Evolutionary conservation across 2,888 invertebrate species (phyloP), one percentile per base, ranked within the genome.

Genomic region (Tenthredo notha): DNA sequence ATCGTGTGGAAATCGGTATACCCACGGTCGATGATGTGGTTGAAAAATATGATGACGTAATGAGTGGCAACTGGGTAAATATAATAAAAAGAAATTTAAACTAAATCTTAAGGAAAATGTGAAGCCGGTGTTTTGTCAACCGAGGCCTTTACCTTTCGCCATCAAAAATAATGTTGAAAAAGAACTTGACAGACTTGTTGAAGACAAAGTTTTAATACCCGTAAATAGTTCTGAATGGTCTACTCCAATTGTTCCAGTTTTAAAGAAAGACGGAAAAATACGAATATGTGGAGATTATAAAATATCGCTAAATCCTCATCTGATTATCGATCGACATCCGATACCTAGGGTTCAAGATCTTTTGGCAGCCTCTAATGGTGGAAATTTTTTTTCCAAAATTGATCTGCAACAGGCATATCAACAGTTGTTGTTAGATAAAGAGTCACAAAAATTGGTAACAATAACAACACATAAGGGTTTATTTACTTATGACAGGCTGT

Each of bases 201-300:
- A n/a, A 18, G n/a, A n/a, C 6, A n/a, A 7, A n/a, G n/a, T 54
- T 54, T 0, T n/a, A 7, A 7, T 54, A 12, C 86, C 87, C 65
- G 87, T 90, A 25, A 87, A 88, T 25, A 84, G 77, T 84, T 85
- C 86, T 29, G 87, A 88, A 5, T 91, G 90, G 90, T 90, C 87
- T 18, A 90, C 90, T 25, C 90, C 91, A 2, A 85, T 91, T 18
- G 89, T 91, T 18, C 88, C 88, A 6, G 87, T 91, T 0, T 84
- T 88, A 0, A 90, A 90, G 86, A 85, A 33, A 33, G 33, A 33
- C 4, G 33, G 33, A 33, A 33, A 33, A 85, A n/a, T 85, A 54
- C 58, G 91, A 6, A 85, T 91, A 12, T 91, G 90, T 83, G 91
- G 89, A 0, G 90, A 92, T 86, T 89, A 86, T 75, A 87, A 87